A percentile compares a stretch with the other conserved stretches of the same genome.
Conservation (phyloP, 2,797 vertebrate species). For the Rhinatrema bivittatum region DNA sequence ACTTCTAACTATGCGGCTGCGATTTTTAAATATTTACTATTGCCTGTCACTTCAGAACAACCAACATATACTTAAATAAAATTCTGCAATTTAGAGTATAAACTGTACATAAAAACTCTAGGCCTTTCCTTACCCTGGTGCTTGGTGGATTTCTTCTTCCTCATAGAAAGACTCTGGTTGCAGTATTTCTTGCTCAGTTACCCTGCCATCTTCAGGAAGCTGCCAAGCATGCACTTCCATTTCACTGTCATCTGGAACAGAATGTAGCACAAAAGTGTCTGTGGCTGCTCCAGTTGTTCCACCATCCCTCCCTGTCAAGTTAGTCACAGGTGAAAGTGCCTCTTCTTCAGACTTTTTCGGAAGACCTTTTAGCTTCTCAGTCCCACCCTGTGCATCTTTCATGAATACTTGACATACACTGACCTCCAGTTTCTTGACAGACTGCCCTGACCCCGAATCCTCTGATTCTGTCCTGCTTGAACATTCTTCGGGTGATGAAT, state of each 20-base stretch:
- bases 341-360: constrained; percentile 24
- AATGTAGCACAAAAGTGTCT: constrained; percentile 2
- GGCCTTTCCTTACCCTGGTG: constrained; percentile 37
- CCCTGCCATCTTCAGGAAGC: not conserved
- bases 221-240: constrained; percentile 29
- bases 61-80: too few relatives aligned
- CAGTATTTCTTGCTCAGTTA: constrained; percentile 12
- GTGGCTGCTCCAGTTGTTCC: not conserved
- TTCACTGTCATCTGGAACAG: constrained; percentile 9
- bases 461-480: constrained; percentile 45
- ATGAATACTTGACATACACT: constrained; percentile 3
- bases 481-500: constrained; percentile 41
- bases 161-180: too few relatives aligned
- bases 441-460: constrained; percentile 25
- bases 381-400: too few relatives aligned
- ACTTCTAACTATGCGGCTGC: too few relatives aligned
- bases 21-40: too few relatives aligned
- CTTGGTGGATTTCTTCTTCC: constrained; percentile 15
- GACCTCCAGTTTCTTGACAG: constrained; percentile 26
- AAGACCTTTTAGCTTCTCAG: constrained; percentile 6
- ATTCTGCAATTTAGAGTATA: too few relatives aligned
- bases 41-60: too few relatives aligned
- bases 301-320: not conserved
- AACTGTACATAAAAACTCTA: not conserved
- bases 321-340: constrained; percentile 15